Evolutionary conservation across 2,797 vertebrate genomes (phyloP).

Genomic region (Rhinoraja longicauda): DNA sequence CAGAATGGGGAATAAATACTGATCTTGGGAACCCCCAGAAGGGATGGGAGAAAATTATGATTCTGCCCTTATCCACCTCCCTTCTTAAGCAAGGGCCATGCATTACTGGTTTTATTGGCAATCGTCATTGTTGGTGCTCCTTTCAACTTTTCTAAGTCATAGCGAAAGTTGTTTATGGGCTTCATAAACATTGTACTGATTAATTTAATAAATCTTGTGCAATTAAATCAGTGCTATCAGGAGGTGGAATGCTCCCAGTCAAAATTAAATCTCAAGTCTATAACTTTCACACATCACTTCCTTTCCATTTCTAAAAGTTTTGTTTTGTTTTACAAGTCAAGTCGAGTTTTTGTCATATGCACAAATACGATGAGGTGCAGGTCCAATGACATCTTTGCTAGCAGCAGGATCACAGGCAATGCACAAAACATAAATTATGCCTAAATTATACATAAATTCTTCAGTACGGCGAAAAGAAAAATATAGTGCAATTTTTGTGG

Average conservation of each 20-base stretch:
- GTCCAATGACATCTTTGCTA: no score
- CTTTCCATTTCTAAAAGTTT: neutral
- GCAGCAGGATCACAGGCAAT: no score
- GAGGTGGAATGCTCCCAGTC: neutral
- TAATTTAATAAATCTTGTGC: neutral
- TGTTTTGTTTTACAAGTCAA: neutral
- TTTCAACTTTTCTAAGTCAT: neutral
- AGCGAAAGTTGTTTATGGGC: neutral
- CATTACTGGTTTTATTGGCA: neutral
- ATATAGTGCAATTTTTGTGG: neutral
- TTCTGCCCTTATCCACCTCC: neutral
- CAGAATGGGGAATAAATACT: no score
- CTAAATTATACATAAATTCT: no score
- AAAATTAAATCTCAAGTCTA: neutral
- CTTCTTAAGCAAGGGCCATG: no score
- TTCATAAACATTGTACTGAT: neutral
- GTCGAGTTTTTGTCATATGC: no score
- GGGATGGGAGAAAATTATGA: no score
- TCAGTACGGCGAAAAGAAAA: no score
- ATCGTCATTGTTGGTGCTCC: no score
- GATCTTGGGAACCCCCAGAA: no score
- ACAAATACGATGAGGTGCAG: no score
- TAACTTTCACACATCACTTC: neutral
- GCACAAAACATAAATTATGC: no score
- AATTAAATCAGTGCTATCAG: neutral